Percentiles rank a stretch among this genome's conserved stretches.
Evolutionary conservation across 2,797 vertebrate genomes (phyloP).

Genomic region (Schizopygopsis malacanthus): DNA sequence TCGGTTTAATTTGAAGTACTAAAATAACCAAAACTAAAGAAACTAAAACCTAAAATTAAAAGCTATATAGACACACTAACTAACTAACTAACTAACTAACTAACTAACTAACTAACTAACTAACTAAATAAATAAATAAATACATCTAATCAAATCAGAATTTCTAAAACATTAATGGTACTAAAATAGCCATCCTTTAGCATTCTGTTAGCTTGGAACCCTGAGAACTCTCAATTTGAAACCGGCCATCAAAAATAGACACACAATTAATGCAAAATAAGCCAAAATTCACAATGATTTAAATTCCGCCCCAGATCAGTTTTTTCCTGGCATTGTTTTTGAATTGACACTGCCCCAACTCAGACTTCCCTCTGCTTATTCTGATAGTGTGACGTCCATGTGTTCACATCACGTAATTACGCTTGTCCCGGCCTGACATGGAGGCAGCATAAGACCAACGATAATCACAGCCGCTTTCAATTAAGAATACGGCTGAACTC

Average conservation of each 20-base stretch:
- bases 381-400: background rate
- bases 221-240: background rate
- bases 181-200: no score
- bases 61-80: background rate
- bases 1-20: no score
- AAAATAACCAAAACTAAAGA: no score
- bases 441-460: background rate
- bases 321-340: background rate
- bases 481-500: slow-evolving; percentile 6
- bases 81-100: no score
- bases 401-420: background rate
- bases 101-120: no score
- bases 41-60: no score
- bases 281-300: background rate
- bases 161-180: background rate
- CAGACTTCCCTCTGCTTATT: background rate
- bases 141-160: no score
- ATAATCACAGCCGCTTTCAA: slow-evolving; percentile 21
- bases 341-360: background rate
- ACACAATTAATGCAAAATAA: background rate
- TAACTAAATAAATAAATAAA: no score
- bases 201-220: background rate
- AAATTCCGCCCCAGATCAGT: background rate
- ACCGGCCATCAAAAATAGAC: background rate
- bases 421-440: background rate